A percentile compares a stretch with the other conserved stretches of the same genome.
phyloP scores from a whole-genome alignment of 2,113 vertebrate species.

The Tragelaphus buxtoni region DNA sequence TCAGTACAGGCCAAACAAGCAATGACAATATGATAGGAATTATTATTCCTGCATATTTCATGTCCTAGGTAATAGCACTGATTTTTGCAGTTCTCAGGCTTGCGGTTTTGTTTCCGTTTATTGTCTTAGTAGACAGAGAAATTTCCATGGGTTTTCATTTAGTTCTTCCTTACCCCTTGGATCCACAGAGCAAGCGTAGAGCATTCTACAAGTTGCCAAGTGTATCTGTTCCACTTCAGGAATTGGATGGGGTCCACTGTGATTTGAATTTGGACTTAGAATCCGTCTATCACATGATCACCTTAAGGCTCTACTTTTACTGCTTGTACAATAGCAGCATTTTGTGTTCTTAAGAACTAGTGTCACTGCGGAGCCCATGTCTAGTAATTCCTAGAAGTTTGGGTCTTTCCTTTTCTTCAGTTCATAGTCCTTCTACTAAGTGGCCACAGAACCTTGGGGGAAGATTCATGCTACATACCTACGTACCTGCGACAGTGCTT shows the following conservation, averaged over 20 bases:
- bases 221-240: background rate
- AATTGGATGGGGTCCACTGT: background rate
- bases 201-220: background rate
- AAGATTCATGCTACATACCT: background rate
- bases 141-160: background rate
- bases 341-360: background rate
- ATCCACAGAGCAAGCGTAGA: background rate
- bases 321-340: background rate
- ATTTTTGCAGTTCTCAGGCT: background rate
- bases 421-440: background rate
- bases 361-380: background rate
- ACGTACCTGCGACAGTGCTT: background rate
- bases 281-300: background rate
- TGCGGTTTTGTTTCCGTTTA: background rate
- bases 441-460: background rate
- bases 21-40: background rate
- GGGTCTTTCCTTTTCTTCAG: background rate
- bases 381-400: background rate
- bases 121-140: background rate
- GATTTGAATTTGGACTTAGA: background rate
- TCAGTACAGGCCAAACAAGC: background rate
- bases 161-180: background rate
- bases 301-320: background rate
- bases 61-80: background rate
- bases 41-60: background rate